These are phyloP conservation scores for Himalopsyche japonica DNA, from an alignment of 2,888 invertebrate species.

Conservation along the genomic window DNA sequence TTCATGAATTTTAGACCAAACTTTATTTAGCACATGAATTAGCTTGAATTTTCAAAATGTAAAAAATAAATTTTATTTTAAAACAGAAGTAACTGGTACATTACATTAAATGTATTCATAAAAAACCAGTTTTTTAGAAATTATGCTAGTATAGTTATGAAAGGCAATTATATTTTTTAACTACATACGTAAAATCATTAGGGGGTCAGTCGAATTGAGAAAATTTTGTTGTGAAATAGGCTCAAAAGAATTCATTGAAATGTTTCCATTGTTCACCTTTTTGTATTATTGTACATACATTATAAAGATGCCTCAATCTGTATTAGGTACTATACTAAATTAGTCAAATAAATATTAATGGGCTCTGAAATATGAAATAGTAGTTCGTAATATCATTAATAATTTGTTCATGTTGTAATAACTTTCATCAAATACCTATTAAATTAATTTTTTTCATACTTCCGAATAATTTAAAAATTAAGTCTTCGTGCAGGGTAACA, in stretches of 20 bases:
- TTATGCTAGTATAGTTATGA: not conserved
- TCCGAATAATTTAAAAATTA: conserved; percentile 33
- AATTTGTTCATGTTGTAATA: not conserved
- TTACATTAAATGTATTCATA: not conserved
- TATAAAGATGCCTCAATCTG: not conserved
- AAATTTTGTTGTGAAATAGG: not conserved
- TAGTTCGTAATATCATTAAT: not conserved
- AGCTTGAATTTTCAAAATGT: not conserved
- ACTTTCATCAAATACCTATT: not conserved
- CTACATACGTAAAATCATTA: not conserved
- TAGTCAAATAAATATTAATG: not conserved
- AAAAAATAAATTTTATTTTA: not conserved
- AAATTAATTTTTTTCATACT: conserved; percentile 19
- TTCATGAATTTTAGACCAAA: not conserved
- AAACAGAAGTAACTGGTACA: not conserved
- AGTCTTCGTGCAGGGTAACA: conserved; percentile 41
- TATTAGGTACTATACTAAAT: not conserved
- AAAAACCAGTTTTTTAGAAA: not conserved
- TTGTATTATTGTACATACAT: not conserved
- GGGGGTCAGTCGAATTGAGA: not conserved
- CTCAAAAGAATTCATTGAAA: not conserved
- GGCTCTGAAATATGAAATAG: not conserved
- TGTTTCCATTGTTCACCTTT: not conserved
- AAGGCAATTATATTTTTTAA: not conserved
- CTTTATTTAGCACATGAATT: not conserved